Evolutionary conservation across 2,113 vertebrate species (phyloP), one percentile per base, ranked within the genome.

Genomic region (Leucopsar rothschildi): DNA sequence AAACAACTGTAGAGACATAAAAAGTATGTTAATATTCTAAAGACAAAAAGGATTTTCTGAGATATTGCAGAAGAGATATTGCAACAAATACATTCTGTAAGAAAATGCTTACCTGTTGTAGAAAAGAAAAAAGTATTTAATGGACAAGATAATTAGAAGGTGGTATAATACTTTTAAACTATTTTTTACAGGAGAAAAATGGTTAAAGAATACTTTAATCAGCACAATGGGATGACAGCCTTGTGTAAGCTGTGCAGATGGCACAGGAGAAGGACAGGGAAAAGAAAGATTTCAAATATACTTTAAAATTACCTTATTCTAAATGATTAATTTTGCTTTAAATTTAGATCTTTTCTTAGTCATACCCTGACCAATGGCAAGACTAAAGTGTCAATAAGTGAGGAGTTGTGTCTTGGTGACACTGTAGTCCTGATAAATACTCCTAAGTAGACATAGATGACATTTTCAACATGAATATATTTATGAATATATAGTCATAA

Each of bases 181-280:
- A 24, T 20, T 3, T 28, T 82, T 87, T 65, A 61, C 2, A 33
- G 25, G 23, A 53, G 22, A 29, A 55, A 42, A 77, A 52, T 23
- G 1, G 3, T 55, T 47, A 42, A 78, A 76, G 4, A 53, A 55
- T 37, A 59, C 2, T 55, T 69, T 29, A 39, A 35, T 33, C 17
- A 21, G 6, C 16, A 7, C 8, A 49, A 31, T 31, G 5, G 0
- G 2, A 29, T 33, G 14, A 68, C 27, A 57, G 6, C 2, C 52
- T 76, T 72, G 19, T 20, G 17, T 39, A 31, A 18, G 7, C 8
- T 7, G 2, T 76, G 24, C n/a, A 84, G 9, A 63, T 52, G 20
- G 5, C 27, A 39, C 5, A 25, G 20, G 31, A 49, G 23, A 49
- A 70, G 12, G 20, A 28, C 12, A 81, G 2, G 11, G 5, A 40